phyloP scores from a whole-genome alignment of 1,140 invertebrate species.

The Zaprionus camerounensis region DNA sequence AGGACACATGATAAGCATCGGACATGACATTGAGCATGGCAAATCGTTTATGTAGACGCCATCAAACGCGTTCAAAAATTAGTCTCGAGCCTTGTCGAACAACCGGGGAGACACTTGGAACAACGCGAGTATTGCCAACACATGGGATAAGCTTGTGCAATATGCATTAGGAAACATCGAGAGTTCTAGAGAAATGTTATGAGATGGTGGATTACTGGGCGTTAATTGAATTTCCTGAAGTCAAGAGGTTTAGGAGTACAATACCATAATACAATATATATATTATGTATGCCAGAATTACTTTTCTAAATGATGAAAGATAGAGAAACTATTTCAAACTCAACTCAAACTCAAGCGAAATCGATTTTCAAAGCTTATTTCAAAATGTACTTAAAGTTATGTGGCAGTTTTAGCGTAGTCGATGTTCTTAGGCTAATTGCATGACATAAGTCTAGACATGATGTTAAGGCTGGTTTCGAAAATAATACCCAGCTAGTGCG shows the following conservation, averaged over 20 bases:
- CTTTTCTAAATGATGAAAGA: not conserved
- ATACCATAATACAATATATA: not conserved
- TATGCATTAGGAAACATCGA: not conserved
- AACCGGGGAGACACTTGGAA: not conserved
- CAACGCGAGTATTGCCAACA: not conserved
- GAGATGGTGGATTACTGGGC: not conserved
- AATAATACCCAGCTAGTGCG: not conserved
- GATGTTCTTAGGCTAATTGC: not conserved
- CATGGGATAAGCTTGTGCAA: not conserved
- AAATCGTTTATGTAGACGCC: constrained; percentile 11
- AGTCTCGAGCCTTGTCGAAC: constrained; percentile 2
- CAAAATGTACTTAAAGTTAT: not conserved
- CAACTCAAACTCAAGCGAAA: not conserved
- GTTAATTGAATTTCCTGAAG: not conserved
- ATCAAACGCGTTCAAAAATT: not conserved
- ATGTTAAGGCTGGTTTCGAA: not conserved
- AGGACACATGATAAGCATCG: constrained; percentile 11
- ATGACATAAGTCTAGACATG: not conserved
- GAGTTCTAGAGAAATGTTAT: not conserved
- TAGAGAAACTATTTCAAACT: not conserved
- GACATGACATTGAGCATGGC: constrained; percentile 18
- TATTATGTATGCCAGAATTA: not conserved
- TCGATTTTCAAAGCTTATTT: not conserved
- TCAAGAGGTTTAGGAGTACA: not conserved
- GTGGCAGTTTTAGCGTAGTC: not conserved